Evolutionary conservation across 2,888 invertebrate species (phyloP).

Genomic region (Perithous albicinctus): DNA sequence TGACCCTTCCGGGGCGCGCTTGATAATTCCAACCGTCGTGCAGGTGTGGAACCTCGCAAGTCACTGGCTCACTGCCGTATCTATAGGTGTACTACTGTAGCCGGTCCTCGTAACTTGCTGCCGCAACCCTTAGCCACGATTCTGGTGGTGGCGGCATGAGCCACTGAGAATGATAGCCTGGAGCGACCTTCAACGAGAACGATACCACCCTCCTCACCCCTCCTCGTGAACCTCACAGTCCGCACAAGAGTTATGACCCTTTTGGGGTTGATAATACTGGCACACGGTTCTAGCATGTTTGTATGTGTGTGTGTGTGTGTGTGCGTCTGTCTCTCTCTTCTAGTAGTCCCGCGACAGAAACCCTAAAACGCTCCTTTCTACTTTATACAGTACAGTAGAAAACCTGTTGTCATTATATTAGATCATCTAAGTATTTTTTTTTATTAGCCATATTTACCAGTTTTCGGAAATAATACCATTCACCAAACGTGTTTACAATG

Average conservation of each 20-base stretch:
- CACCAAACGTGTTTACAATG: background rate
- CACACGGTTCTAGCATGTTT: slow-evolving; percentile 55
- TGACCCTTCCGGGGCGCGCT: slow-evolving; percentile 41
- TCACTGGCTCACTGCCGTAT: slow-evolving; percentile 14
- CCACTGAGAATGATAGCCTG: slow-evolving; percentile 65
- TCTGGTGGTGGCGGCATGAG: slow-evolving; percentile 42
- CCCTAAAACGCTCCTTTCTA: background rate
- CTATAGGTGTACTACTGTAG: slow-evolving; percentile 13
- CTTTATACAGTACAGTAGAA: background rate
- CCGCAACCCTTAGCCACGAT: slow-evolving; percentile 45
- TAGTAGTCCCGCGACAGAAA: background rate
- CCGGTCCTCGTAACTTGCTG: slow-evolving; percentile 54
- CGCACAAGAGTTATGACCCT: slow-evolving; percentile 78
- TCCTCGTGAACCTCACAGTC: slow-evolving; percentile 45
- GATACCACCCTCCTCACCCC: slow-evolving; percentile 41
- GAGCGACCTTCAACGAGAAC: slow-evolving; percentile 66
- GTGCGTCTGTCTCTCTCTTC: too few relatives aligned
- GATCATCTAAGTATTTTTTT: background rate
- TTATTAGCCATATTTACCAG: background rate
- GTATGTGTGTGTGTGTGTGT: slow-evolving; percentile 2
- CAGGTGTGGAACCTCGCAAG: slow-evolving; percentile 34
- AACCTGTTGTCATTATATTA: background rate
- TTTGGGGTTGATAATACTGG: slow-evolving; percentile 79
- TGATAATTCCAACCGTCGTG: slow-evolving; percentile 49
- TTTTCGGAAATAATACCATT: background rate